Evolutionary conservation across 2,888 invertebrate genomes (phyloP), one percentile per base, ranked within the genome.

Genomic region (Amiota mariae): DNA sequence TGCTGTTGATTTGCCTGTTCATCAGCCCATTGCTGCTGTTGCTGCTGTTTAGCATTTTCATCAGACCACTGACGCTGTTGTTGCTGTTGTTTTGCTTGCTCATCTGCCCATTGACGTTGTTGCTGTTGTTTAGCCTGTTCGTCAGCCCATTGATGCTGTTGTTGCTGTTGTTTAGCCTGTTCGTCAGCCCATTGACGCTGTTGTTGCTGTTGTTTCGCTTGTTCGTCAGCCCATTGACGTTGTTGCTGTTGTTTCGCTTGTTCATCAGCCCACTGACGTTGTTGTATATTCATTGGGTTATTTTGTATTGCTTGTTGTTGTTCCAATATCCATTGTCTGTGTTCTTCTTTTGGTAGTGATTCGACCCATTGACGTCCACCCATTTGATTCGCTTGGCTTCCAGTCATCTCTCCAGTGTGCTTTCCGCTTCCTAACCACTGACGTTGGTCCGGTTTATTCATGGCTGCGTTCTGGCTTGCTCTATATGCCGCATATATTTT

Each of bases 401-500:
- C 24, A n/a, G 20, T 15, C 63, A 72, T 64, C 12, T 54, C 54
- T 15, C 63, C 63, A n/a, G 1, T 24, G 51, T 54, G 48, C 54
- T 24, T 51, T 15, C 66, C 51, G 8, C 56, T 51, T 3, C 47
- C 57, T n/a, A 46, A 3, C 70, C 70, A 36, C 46, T 70, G 70
- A 15, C 51, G 56, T 57, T 70, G 70, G 56, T 47, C 15, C 54
- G 73, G 1, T 15, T n/a, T 10, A 13, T 18, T 8, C 71, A 51
- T 67, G 9, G n/a, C 24, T 61, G 48, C 15, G 51, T 63, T 20
- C 49, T 48, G 1, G 76, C 73, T 10, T n/a, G n/a, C 24, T 9
- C 76, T 75, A 59, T 75, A 80, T 9, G 82, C 79, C 1, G 80
- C 74, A 63, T 79, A 80, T 8, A 64, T 54, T 54, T 79, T 57